phyloP scores from a whole-genome alignment of 2,113 vertebrate genomes.

The Periophthalmus modestus region DNA sequence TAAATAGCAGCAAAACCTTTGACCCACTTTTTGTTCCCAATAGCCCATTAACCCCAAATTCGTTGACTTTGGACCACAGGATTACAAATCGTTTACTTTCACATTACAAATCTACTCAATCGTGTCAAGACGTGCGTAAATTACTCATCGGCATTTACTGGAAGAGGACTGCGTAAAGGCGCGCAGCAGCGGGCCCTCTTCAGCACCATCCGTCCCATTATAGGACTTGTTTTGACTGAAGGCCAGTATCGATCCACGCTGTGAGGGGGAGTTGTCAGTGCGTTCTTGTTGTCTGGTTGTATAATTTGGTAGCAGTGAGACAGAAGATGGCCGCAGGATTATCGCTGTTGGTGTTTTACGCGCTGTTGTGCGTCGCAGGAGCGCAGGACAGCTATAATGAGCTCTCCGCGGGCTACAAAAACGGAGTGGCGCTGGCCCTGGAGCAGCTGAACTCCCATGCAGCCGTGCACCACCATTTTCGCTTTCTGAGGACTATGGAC shows the following conservation, averaged over 20 bases:
- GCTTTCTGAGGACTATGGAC: constrained; percentile 57
- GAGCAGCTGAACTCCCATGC: constrained; percentile 46
- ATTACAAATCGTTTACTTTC: too few species aligned
- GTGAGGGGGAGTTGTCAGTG: constrained; percentile 30
- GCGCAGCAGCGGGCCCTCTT: constrained; percentile 4
- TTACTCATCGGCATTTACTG: neutral
- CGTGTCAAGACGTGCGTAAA: constrained; percentile 9
- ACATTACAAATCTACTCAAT: neutral
- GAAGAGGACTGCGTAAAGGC: constrained; percentile 7
- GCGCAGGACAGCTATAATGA: constrained; percentile 41
- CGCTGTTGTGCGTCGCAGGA: constrained; percentile 17
- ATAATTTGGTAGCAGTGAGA: constrained; percentile 4
- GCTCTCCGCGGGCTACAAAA: constrained; percentile 42
- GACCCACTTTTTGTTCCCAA: too few species aligned
- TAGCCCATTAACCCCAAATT: too few species aligned
- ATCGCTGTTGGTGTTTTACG: constrained; percentile 53
- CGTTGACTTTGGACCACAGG: too few species aligned
- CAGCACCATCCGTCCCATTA: constrained; percentile 26
- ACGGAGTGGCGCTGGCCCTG: constrained; percentile 65
- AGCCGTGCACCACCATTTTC: constrained; percentile 64
- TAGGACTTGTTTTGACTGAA: constrained; percentile 54
- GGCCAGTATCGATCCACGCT: constrained; percentile 3
- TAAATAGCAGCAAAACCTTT: neutral
- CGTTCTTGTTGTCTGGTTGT: constrained; percentile 2
- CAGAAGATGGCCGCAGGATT: constrained; percentile 57